A percentile compares a stretch with the other conserved stretches of the same genome.
Conservation (phyloP, 2,797 vertebrate genomes). For the Protosalanx chinensis region DNA sequence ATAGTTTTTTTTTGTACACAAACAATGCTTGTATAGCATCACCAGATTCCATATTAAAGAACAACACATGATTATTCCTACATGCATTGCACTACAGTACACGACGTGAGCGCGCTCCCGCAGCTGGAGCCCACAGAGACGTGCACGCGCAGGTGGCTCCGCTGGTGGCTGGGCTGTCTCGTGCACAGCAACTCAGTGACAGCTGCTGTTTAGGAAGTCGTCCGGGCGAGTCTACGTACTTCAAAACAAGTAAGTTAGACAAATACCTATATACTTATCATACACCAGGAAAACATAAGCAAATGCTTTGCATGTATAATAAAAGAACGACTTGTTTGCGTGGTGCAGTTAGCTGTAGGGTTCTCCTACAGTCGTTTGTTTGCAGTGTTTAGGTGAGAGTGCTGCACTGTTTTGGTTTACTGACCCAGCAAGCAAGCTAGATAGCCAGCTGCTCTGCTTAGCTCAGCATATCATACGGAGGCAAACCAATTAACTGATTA, state of each 20-base stretch:
- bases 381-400: not conserved
- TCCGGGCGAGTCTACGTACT: constrained; percentile 31
- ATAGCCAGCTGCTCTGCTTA: constrained; percentile 53
- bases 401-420: constrained; percentile 59
- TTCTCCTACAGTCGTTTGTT: constrained; percentile 18
- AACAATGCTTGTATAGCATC: not conserved
- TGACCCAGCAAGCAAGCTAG: constrained; percentile 34
- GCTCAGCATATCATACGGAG: constrained; percentile 44
- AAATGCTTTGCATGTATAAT: not conserved
- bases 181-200: constrained; percentile 63
- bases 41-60: not conserved
- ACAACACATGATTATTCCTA: not conserved
- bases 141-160: constrained; percentile 33
- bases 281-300: not conserved
- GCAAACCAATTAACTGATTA: too few relatives aligned
- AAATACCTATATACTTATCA: not conserved
- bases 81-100: not conserved
- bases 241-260: constrained; percentile 70
- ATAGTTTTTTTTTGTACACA: not conserved
- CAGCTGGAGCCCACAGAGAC: constrained; percentile 13
- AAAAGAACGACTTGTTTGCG: not conserved
- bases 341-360: not conserved
- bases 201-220: constrained; percentile 43
- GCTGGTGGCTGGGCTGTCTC: constrained; percentile 11
- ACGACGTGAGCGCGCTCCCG: not conserved